Evolutionary conservation across 2,888 invertebrate species (phyloP).

Genomic region (Pachydiplax longipennis): DNA sequence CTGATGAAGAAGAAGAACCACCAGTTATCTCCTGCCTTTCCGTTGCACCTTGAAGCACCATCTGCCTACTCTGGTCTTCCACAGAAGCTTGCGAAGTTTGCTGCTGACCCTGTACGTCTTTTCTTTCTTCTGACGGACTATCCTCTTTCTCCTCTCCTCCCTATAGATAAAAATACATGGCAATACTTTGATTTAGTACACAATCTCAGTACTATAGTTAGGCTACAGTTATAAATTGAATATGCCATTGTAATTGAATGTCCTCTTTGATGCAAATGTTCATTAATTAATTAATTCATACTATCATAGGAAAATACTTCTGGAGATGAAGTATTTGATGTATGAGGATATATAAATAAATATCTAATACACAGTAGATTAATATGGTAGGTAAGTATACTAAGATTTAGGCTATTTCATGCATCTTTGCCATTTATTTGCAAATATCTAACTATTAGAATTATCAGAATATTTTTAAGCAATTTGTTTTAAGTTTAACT

Average conservation of each 20-base stretch:
- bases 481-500: too few species aligned
- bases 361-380: too few species aligned
- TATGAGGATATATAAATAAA: too few species aligned
- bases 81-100: not conserved
- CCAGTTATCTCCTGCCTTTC: not conserved
- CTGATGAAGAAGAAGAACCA: not conserved
- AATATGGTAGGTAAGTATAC: too few species aligned
- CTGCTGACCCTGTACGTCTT: not conserved
- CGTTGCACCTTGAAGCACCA: slow-evolving; percentile 10
- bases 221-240: not conserved
- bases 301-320: too few species aligned
- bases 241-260: not conserved
- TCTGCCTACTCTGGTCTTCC: not conserved
- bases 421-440: too few species aligned
- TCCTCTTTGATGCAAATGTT: not conserved
- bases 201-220: not conserved
- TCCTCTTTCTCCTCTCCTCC: slow-evolving; percentile 48
- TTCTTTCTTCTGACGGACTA: slow-evolving; percentile 48
- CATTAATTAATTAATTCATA: too few species aligned
- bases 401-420: too few species aligned
- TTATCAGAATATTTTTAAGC: too few species aligned
- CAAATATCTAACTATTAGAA: too few species aligned
- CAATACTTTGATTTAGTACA: not conserved
- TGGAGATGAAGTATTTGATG: too few species aligned
- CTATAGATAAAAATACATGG: not conserved